Conservation (phyloP, 23 tunicate genomes). For the Halocynthia aurantium region DNA sequence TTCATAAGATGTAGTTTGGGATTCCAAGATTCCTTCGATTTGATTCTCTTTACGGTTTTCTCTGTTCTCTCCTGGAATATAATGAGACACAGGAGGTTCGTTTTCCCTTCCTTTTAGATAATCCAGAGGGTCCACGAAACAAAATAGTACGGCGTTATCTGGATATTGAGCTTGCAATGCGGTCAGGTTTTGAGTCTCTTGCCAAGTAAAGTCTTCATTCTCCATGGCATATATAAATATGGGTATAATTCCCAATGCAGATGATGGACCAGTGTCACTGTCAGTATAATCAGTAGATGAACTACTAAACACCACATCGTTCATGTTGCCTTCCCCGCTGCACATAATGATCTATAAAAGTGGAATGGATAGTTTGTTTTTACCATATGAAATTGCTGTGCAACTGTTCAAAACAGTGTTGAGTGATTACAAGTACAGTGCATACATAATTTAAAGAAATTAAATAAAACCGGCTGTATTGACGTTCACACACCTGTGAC, state of each 20-base stretch:
- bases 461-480: neutral
- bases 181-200: conserved; percentile 3
- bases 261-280: neutral
- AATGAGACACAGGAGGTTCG: neutral
- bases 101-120: too few species aligned
- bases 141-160: conserved; percentile 15
- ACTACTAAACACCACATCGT: neutral
- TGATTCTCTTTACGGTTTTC: neutral
- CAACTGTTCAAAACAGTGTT: too few species aligned
- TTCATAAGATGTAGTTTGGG: too few species aligned
- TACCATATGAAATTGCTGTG: neutral
- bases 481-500: neutral
- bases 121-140: neutral
- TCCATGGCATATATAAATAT: conserved; percentile 27
- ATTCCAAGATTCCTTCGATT: too few species aligned
- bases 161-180: conserved; percentile 9
- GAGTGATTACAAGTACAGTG: too few species aligned
- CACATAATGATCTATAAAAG: neutral
- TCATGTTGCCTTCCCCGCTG: neutral
- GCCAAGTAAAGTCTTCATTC: conserved; percentile 1
- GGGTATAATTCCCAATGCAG: conserved; percentile 6
- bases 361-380: neutral
- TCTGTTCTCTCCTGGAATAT: neutral
- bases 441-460: neutral
- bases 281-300: neutral